Evolutionary conservation across 2,888 invertebrate genomes (phyloP), one percentile per base, ranked within the genome.

Genomic region (Calameuta pallipes): DNA sequence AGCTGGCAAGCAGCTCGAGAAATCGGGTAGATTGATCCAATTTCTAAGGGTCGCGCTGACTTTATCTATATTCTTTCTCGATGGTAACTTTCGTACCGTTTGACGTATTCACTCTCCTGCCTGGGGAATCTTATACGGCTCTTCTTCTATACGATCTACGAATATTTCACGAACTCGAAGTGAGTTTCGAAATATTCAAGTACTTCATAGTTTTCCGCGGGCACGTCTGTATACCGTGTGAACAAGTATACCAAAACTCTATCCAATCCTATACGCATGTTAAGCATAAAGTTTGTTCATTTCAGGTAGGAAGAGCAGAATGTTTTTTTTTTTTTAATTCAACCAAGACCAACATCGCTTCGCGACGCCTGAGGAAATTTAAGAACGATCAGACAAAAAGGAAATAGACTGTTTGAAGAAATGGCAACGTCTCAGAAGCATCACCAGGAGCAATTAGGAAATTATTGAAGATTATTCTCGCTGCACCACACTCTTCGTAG

Each of bases 401-500:
- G 56, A 56, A 56, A 56, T 23, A 9, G 23, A 23, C 56, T 2
- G 9, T 56, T 56, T 56, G 23, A 23, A 23, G 56, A 56, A 56
- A 56, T 56, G 23, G 23, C 23, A 23, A 56, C 3, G 56, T 56
- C 56, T 56, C 23, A 23, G 56, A 23, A 9, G 56, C 56, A 56
- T 56, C 23, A 56, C 56, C 56, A 56, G 78, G 77, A 82, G 82
- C 83, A 85, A 85, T 86, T 85, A 85, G 75, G 78, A 82, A 83
- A 84, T 85, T 84, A 86, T 85, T 84, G 79, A 77, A 82, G 85
- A 85, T 85, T 84, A 85, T 84, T 83, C 73, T 80, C 79, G 76
- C 80, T 69, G 79, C 79, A 81, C 82, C 81, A 78, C 81, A 79
- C 75, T 84, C 81, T 79, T 81, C 76, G 3, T 34, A 31, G 33